phyloP scores from a whole-genome alignment of 2,888 invertebrate genomes.

The Ernsta delagoae region DNA sequence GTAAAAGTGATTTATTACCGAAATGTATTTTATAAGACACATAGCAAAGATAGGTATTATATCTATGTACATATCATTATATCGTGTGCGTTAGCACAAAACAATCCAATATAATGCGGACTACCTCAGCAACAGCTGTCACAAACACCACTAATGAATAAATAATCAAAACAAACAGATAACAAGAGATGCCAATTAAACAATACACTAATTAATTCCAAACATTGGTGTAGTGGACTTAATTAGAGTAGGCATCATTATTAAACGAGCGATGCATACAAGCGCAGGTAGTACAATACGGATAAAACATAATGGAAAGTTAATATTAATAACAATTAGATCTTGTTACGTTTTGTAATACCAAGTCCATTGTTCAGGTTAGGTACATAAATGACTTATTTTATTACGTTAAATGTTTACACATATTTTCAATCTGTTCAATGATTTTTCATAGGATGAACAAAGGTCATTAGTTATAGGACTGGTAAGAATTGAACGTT shows the following conservation, averaged over 20 bases:
- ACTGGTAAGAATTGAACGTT: no score
- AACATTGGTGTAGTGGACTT: conserved; percentile 84
- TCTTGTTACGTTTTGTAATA: neutral
- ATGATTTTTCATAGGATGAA: no score
- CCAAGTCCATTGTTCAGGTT: neutral
- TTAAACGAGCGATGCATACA: conserved; percentile 53
- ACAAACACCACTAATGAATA: conserved; percentile 83
- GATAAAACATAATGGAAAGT: conserved; percentile 58
- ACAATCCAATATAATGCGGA: conserved; percentile 52
- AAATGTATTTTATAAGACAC: neutral
- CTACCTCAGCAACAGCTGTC: conserved; percentile 70
- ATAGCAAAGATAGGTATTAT: neutral
- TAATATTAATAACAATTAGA: conserved; percentile 52
- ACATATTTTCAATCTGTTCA: neutral
- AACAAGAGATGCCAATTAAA: conserved; percentile 85
- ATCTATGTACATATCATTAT: neutral
- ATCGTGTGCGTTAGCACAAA: conserved; percentile 42
- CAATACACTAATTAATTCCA: conserved; percentile 85
- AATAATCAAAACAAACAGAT: conserved; percentile 84
- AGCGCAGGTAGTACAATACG: conserved; percentile 48
- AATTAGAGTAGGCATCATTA: conserved; percentile 73
- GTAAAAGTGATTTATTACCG: no score
- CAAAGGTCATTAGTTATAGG: no score
- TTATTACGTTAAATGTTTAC: neutral
- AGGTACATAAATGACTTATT: neutral